Percentiles rank a stretch among this genome's conserved stretches.
Conservation (phyloP, 2,888 invertebrate species). For the Ceratothoa steindachneri region DNA sequence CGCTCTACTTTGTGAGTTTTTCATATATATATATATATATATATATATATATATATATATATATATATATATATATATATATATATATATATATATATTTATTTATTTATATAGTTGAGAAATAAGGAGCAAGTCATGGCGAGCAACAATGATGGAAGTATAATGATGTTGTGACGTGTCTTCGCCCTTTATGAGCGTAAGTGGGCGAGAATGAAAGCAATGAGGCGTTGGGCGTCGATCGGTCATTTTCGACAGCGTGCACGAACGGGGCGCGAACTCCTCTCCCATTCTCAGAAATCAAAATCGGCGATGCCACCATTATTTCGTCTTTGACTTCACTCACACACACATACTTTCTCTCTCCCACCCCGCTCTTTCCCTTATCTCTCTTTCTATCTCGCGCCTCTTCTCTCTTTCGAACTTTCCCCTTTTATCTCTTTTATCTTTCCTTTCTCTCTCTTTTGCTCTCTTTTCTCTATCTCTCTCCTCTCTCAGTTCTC, state of each 20-base stretch:
- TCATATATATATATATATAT: neutral
- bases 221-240: neutral
- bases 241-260: neutral
- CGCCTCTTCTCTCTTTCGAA: no score
- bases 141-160: neutral
- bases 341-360: no score
- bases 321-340: no score
- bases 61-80: neutral
- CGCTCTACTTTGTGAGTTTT: neutral
- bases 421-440: no score
- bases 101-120: neutral
- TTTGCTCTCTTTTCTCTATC: no score
- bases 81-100: neutral
- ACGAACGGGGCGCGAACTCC: no score
- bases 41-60: neutral
- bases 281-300: no score
- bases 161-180: neutral
- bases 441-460: no score
- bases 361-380: no score
- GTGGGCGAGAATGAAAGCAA: neutral
- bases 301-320: no score
- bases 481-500: no score
- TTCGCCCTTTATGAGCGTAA: neutral
- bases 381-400: no score
- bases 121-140: neutral